Evolutionary conservation across 2,888 invertebrate species (phyloP).

Genomic region (Agrenia bidenticulata): DNA sequence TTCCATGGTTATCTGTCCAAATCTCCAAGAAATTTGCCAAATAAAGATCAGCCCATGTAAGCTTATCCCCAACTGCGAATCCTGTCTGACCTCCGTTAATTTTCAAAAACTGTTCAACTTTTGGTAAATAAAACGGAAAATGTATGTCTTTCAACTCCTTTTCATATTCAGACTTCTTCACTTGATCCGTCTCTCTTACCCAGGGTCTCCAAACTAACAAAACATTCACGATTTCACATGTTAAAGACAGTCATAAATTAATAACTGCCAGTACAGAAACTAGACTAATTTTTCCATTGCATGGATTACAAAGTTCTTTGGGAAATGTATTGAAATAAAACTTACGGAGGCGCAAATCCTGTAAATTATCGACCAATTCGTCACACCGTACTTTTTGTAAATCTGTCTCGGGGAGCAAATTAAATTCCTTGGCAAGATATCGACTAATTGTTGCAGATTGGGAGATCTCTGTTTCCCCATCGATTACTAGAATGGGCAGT

Average conservation of each 20-base stretch:
- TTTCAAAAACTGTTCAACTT: conserved; percentile 62
- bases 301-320: too few species aligned
- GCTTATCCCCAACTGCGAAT: conserved; percentile 62
- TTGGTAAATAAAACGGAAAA: conserved; percentile 62
- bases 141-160: conserved; percentile 61
- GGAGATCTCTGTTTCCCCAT: conserved; percentile 60
- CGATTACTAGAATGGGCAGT: conserved; percentile 63
- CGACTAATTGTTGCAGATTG: conserved; percentile 64
- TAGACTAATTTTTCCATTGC: too few species aligned
- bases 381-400: conserved; percentile 63
- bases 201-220: conserved; percentile 59
- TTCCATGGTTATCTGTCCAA: conserved; percentile 62
- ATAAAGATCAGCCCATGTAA: conserved; percentile 65
- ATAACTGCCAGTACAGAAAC: too few species aligned
- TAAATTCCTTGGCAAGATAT: conserved; percentile 61
- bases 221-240: too few species aligned
- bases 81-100: conserved; percentile 59
- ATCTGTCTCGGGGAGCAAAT: conserved; percentile 61
- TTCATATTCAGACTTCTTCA: conserved; percentile 62
- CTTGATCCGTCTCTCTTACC: conserved; percentile 61
- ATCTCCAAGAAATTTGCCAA: conserved; percentile 63
- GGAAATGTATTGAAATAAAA: too few species aligned
- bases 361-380: conserved; percentile 62
- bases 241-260: too few species aligned
- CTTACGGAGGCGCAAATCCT: conserved; percentile 63